phyloP scores from a whole-genome alignment of 2,888 invertebrate species.

The Falcaria lacertinaria region DNA sequence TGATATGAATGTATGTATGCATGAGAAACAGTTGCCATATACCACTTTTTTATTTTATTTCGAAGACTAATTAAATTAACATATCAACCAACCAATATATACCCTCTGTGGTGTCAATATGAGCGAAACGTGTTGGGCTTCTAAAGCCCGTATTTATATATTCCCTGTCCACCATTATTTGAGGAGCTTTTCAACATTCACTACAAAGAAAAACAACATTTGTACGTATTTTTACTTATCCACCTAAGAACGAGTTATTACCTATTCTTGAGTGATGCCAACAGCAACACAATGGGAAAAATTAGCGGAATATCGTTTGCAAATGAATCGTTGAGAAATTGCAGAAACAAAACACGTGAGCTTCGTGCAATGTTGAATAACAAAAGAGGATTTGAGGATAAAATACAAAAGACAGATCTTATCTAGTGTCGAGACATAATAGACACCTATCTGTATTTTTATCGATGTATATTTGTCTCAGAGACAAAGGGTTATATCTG shows the following conservation, averaged over 20 bases:
- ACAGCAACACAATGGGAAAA: neutral
- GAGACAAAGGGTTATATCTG: conserved; percentile 5
- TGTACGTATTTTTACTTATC: neutral
- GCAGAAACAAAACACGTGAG: conserved; percentile 3
- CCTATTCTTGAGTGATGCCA: neutral
- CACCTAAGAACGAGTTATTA: neutral
- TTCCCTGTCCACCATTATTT: too few relatives aligned
- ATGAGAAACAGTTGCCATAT: too few relatives aligned
- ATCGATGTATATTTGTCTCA: conserved; percentile 1
- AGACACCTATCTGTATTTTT: neutral
- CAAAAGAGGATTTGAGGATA: conserved; percentile 4
- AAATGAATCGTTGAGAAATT: conserved; percentile 1
- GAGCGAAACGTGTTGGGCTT: too few relatives aligned
- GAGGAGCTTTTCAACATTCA: too few relatives aligned
- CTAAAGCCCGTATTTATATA: too few relatives aligned
- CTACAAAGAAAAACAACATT: too few relatives aligned
- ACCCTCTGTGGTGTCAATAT: conserved; percentile 6
- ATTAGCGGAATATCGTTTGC: conserved; percentile 3
- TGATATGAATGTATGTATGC: too few relatives aligned
- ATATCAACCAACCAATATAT: too few relatives aligned
- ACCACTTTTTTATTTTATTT: too few relatives aligned
- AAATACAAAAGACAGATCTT: neutral
- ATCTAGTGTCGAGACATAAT: conserved; percentile 4
- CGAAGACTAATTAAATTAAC: too few relatives aligned
- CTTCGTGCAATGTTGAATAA: conserved; percentile 4